Percentiles rank a stretch among this genome's conserved stretches.
phyloP scores from a whole-genome alignment of 2,113 vertebrate species.

The Thinocorus orbignyianus region DNA sequence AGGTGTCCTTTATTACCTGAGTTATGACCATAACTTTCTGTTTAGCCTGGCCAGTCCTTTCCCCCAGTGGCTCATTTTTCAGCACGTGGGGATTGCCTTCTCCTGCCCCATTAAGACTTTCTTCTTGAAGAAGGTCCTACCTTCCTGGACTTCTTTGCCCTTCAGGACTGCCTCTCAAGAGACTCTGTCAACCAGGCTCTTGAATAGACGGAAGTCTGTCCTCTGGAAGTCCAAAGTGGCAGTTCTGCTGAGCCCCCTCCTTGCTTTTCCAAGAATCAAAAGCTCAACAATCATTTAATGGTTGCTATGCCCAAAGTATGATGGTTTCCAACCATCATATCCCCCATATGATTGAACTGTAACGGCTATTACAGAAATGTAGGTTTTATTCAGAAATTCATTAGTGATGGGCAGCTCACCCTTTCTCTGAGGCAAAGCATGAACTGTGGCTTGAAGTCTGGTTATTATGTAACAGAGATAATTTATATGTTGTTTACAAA shows the following conservation, averaged over 20 bases:
- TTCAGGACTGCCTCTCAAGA: not conserved
- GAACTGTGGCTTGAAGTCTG: not conserved
- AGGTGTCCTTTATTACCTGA: not conserved
- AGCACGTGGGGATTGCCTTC: not conserved
- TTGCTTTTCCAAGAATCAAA: not conserved
- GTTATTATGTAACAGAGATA: not conserved
- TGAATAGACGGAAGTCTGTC: not conserved
- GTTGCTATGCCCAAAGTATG: not conserved
- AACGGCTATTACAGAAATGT: not conserved
- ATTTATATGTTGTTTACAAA: not conserved
- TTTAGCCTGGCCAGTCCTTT: not conserved
- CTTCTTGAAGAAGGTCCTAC: not conserved
- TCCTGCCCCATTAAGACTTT: not conserved
- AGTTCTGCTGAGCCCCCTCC: too few species aligned
- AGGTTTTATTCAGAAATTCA: not conserved
- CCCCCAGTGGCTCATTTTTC: not conserved
- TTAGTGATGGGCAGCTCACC: not conserved
- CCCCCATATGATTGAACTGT: not conserved
- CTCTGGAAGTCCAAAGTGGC: not conserved
- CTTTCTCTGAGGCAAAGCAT: not conserved
- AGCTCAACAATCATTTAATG: too few species aligned
- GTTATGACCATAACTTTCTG: not conserved
- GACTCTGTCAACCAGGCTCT: not conserved
- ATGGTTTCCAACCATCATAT: not conserved
- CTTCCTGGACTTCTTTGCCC: not conserved